phyloP scores from a whole-genome alignment of 2,797 vertebrate genomes.

The Avahi laniger region DNA sequence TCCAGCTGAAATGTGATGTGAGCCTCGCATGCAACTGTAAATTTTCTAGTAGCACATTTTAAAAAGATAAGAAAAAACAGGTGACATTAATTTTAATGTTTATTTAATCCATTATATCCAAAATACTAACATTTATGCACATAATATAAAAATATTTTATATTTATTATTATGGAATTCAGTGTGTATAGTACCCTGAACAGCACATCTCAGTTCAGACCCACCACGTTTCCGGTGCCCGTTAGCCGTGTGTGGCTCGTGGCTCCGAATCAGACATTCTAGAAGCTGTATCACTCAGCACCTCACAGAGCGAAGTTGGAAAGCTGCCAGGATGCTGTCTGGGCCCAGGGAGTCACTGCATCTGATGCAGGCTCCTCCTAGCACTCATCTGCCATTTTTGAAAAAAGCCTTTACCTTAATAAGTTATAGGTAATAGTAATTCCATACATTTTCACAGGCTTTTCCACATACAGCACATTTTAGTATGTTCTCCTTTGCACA shows the following conservation, averaged over 20 bases:
- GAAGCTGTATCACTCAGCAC: neutral
- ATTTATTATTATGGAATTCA: neutral
- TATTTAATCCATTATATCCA: neutral
- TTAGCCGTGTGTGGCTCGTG: neutral
- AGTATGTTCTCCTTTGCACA: neutral
- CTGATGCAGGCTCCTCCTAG: neutral
- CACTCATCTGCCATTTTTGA: neutral
- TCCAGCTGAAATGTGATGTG: neutral
- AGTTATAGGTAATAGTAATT: neutral
- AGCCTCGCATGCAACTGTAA: neutral
- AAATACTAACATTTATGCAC: neutral
- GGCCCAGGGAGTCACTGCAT: neutral
- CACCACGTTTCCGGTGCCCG: too few species aligned
- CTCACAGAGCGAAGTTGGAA: neutral
- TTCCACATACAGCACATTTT: neutral
- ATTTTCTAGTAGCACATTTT: neutral
- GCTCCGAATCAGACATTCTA: neutral
- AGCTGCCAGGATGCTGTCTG: neutral
- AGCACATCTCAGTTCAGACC: neutral
- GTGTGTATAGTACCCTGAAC: neutral
- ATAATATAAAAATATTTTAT: neutral
- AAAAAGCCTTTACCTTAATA: neutral
- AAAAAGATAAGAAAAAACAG: neutral
- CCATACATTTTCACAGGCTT: neutral
- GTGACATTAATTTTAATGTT: neutral